Conservation (phyloP, 2,113 vertebrate species). For the Tetrao urogallus region DNA sequence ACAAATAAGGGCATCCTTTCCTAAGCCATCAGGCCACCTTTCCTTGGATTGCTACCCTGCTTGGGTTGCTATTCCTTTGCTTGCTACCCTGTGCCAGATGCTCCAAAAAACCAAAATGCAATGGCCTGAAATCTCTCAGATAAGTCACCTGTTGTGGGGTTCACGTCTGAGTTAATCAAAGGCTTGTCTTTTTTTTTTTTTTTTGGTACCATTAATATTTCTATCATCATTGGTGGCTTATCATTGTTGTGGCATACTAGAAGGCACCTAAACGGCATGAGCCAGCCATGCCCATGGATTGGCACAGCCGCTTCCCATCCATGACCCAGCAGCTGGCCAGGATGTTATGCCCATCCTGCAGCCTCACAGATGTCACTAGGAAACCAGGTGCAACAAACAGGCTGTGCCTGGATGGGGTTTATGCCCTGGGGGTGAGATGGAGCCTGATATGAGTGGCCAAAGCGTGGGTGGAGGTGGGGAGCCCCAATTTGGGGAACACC, state of each 20-base stretch:
- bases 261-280: not conserved
- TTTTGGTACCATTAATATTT: not conserved
- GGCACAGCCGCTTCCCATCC: rapidly evolving
- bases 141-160: not conserved
- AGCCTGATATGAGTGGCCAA: not conserved
- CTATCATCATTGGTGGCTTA: not conserved
- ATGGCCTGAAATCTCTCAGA: not conserved
- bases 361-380: not conserved
- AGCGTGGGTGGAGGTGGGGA: not conserved
- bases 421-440: not conserved
- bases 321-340: rapidly evolving
- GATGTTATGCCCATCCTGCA: not conserved
- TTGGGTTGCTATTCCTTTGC: not conserved
- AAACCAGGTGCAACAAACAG: not conserved
- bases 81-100: not conserved
- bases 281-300: rapidly evolving
- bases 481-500: not conserved
- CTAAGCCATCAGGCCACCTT: not conserved
- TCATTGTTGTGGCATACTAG: rapidly evolving
- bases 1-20: not conserved
- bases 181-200: not conserved
- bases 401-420: not conserved
- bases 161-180: not conserved
- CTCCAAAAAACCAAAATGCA: not conserved
- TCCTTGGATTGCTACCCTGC: not conserved